Evolutionary conservation across 2,113 vertebrate species (phyloP), one percentile per base, ranked within the genome.

Genomic region (Pantherophis guttatus): DNA sequence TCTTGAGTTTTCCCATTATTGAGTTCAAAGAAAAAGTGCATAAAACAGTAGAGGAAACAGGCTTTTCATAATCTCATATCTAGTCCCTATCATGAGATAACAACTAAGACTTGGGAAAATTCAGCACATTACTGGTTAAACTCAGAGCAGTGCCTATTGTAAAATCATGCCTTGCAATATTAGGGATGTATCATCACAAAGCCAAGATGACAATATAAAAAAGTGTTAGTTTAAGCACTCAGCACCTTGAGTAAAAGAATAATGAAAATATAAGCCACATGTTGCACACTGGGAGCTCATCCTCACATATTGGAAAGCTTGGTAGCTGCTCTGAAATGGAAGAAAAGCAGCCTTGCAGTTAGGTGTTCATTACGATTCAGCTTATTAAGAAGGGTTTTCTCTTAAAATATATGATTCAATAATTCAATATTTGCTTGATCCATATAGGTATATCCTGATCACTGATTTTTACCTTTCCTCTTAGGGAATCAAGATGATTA

Each of bases 221-320:
- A 39, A 4, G 89, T 87, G 39, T 75, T 94, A 87, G 11, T 48
- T 94, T 86, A 95, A 94, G 24, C 11, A 88, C 89, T 57, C 3
- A 50, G 92, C 94, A 93, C 21, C 75, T 92, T 13, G 87, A 91
- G 88, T 95, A 24, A n/a, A 94, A 95, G 90, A 94, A 24, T 52
- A 93, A 57, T 70, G 55, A 88, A 93, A 87, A 89, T 93, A 70
- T 48, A 12, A 92, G 29, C 87, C 0, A 62, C 91, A 90, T 57
- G 7, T 13, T 94, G 57, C 29, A 90, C 91, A 92, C 15, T 90
- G 10, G 17, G 58, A 89, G 85, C 94, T 95, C 0, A 26, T 70
- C 93, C 95, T 88, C 55, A 93, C 87, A 44, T 39, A 59, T 11
- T 94, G 4, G 90, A 90, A 89, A 89, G 90, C 91, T 7, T 94